Evolutionary conservation across 2,797 vertebrate genomes (phyloP).

Genomic region (Parotocinclus haroldoi): DNA sequence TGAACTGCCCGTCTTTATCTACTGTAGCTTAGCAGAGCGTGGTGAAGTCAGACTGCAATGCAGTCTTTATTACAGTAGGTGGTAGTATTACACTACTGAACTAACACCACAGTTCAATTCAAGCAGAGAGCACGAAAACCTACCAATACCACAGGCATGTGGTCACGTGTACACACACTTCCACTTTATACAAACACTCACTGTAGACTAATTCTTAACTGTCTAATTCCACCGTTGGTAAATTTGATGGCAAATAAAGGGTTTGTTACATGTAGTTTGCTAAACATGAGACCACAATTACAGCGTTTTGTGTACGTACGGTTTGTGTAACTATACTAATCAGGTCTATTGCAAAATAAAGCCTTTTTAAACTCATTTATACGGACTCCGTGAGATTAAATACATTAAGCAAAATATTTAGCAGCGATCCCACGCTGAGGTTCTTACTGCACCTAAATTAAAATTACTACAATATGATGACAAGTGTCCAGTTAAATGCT

Average conservation of each 20-base stretch:
- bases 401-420: neutral
- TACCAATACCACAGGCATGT: neutral
- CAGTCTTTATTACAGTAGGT: constrained; percentile 40
- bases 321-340: neutral
- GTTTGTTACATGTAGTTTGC: constrained; percentile 1
- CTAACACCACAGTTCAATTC: neutral
- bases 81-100: constrained; percentile 25
- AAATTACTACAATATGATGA: too few species aligned
- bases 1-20: too few species aligned
- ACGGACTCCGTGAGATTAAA: too few species aligned
- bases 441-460: too few species aligned
- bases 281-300: neutral
- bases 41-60: neutral
- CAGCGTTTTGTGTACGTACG: too few species aligned
- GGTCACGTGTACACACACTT: neutral
- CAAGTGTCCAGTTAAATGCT: too few species aligned
- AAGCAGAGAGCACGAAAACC: neutral
- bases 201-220: neutral
- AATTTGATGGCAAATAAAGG: neutral
- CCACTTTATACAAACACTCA: neutral
- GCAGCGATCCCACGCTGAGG: too few species aligned
- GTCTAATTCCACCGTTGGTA: constrained; percentile 4
- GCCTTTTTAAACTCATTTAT: too few species aligned
- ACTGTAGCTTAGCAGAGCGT: neutral
- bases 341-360: too few species aligned